phyloP scores from a whole-genome alignment of 2,797 vertebrate genomes.

The Eleutherodactylus coqui region DNA sequence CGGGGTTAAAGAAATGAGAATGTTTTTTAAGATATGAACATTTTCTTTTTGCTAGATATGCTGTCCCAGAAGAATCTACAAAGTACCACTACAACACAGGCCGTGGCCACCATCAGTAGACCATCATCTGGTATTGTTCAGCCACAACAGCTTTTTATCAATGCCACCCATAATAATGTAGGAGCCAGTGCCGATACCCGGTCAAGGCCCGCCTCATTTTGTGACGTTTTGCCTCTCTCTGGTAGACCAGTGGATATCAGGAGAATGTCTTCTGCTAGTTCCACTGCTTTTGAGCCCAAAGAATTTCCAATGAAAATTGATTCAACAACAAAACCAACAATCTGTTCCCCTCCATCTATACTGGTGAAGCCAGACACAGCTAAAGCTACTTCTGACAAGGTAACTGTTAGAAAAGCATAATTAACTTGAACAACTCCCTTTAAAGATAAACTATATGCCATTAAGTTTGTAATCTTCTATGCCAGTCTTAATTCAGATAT shows the following conservation, averaged over 20 bases:
- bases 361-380: constrained; percentile 89
- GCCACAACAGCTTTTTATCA: constrained; percentile 77
- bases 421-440: not conserved
- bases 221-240: constrained; percentile 70
- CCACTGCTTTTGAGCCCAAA: constrained; percentile 76
- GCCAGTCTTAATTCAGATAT: too few relatives aligned
- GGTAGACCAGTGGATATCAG: constrained; percentile 77
- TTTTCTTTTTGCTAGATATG: constrained; percentile 69
- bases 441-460: too few relatives aligned
- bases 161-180: constrained; percentile 73
- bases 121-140: constrained; percentile 66
- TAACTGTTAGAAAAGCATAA: constrained; percentile 67
- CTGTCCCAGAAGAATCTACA: constrained; percentile 74
- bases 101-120: constrained; percentile 73
- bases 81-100: constrained; percentile 72
- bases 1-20: not conserved
- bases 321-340: constrained; percentile 71
- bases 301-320: constrained; percentile 76
- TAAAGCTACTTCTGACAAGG: constrained; percentile 87
- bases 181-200: constrained; percentile 75
- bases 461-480: too few relatives aligned
- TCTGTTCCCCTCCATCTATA: constrained; percentile 86
- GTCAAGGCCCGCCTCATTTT: constrained; percentile 71
- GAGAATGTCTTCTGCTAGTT: constrained; percentile 80
- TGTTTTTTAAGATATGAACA: not conserved